Percentiles rank a stretch among this genome's conserved stretches.
phyloP scores from a whole-genome alignment of 2,888 invertebrate genomes.

The Sialis fuliginosa region DNA sequence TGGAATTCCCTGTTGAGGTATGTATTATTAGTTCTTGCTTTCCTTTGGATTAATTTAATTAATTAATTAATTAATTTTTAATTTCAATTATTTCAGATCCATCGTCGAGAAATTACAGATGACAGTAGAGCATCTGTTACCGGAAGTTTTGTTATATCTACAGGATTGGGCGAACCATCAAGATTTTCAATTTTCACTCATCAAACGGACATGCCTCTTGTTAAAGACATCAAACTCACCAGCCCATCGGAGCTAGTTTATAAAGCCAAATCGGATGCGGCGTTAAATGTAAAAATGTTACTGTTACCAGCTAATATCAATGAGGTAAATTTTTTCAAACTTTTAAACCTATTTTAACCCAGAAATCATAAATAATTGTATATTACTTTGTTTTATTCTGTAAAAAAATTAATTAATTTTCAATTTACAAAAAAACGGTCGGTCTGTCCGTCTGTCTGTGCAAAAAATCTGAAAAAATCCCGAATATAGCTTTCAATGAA shows the following conservation, averaged over 20 bases:
- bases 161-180: conserved; percentile 30
- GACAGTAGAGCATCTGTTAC: conserved; percentile 29
- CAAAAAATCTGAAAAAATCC: too few species aligned
- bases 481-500: too few species aligned
- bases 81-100: conserved; percentile 27
- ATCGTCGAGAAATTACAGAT: conserved; percentile 29
- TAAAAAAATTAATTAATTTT: conserved; percentile 1
- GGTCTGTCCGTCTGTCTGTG: too few species aligned
- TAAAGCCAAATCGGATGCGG: conserved; percentile 27
- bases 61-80: too few species aligned
- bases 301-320: conserved; percentile 30
- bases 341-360: not conserved
- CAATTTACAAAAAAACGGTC: too few species aligned
- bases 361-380: not conserved
- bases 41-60: too few species aligned
- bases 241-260: conserved; percentile 31
- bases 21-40: conserved; percentile 4
- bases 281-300: conserved; percentile 30
- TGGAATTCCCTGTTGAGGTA: conserved; percentile 28
- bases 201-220: conserved; percentile 30
- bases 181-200: conserved; percentile 33
- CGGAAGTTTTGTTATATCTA: conserved; percentile 34
- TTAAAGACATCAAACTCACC: conserved; percentile 27
- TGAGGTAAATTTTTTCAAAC: conserved; percentile 20
- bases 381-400: not conserved